Evolutionary conservation across 2,113 vertebrate species (phyloP).

Genomic region (Datnioides undecimradiatus): DNA sequence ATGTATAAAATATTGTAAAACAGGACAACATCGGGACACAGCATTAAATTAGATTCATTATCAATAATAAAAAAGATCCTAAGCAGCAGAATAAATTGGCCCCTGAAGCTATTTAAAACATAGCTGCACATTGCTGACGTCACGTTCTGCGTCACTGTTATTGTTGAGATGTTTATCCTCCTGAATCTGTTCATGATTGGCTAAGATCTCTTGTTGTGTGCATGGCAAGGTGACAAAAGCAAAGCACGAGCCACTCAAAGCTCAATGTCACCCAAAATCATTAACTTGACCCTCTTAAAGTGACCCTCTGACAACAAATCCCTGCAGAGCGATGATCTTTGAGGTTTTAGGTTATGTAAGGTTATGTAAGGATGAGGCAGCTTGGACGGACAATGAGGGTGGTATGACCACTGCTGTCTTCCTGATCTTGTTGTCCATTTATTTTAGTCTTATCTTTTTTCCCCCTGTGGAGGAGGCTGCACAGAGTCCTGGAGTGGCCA

Average conservation of each 20-base stretch:
- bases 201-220: neutral
- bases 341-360: neutral
- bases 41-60: neutral
- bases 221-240: neutral
- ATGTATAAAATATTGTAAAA: neutral
- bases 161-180: neutral
- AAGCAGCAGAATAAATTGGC: neutral
- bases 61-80: neutral
- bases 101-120: too few species aligned
- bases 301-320: neutral
- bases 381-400: neutral
- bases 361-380: neutral
- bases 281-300: neutral
- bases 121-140: too few species aligned
- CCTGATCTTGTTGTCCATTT: neutral
- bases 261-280: neutral
- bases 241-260: neutral
- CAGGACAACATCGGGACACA: neutral
- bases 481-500: too few species aligned
- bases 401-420: neutral
- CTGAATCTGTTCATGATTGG: neutral
- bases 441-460: neutral
- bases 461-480: neutral
- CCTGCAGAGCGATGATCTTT: neutral
- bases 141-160: neutral